phyloP scores from a whole-genome alignment of 2,113 vertebrate species.

The Donacobius atricapilla region DNA sequence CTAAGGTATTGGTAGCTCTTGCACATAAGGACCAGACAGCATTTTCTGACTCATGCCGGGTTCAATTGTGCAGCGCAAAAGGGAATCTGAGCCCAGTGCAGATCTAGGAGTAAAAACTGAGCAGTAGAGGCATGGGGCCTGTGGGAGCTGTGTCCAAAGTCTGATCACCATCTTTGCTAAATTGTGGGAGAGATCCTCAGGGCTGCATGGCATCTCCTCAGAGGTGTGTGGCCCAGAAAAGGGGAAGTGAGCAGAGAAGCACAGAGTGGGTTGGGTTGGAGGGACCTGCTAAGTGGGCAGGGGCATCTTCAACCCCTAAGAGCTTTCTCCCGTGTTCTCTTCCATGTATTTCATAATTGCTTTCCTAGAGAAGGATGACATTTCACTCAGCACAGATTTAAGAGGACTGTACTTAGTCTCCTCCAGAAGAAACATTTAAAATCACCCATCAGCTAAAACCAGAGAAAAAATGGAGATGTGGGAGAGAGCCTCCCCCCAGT shows the following conservation, averaged over 20 bases:
- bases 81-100: not conserved
- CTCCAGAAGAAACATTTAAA: not conserved
- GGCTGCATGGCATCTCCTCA: not conserved
- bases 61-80: not conserved
- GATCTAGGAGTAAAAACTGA: not conserved
- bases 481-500: not conserved
- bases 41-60: not conserved
- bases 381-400: not conserved
- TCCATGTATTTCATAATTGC: not conserved
- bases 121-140: not conserved
- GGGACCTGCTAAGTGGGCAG: not conserved
- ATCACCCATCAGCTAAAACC: not conserved
- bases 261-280: not conserved
- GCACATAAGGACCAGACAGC: not conserved
- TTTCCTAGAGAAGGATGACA: not conserved
- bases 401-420: not conserved
- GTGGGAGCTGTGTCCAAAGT: not conserved
- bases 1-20: not conserved
- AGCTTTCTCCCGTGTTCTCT: not conserved
- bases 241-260: too few relatives aligned
- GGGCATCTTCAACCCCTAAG: not conserved
- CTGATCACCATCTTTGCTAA: not conserved
- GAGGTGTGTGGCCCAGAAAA: not conserved
- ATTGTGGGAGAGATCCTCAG: not conserved
- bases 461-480: not conserved